phyloP scores from a whole-genome alignment of 2,888 invertebrate genomes.

The Charanyca ferruginea region DNA sequence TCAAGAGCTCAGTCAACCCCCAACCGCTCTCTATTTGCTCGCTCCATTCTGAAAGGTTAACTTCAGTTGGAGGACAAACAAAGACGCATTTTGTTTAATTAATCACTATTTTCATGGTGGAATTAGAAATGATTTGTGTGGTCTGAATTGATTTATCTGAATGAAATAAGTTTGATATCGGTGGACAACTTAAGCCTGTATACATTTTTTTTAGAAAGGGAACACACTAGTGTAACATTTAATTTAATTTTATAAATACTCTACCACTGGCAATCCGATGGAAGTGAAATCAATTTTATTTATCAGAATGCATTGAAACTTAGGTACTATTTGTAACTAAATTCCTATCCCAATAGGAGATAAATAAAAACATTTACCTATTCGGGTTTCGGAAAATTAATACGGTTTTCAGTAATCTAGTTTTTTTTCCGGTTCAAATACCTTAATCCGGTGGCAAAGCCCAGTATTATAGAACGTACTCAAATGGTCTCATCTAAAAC shows the following conservation, averaged over 20 bases:
- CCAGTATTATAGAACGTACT: constrained; percentile 24
- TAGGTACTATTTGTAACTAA: not conserved
- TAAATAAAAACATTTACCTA: not conserved
- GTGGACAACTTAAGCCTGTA: too few species aligned
- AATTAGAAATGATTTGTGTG: constrained; percentile 12
- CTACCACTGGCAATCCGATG: not conserved
- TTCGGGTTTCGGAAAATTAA: constrained; percentile 1
- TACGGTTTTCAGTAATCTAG: not conserved
- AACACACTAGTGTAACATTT: too few species aligned
- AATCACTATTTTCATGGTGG: constrained; percentile 38
- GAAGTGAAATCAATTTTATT: not conserved
- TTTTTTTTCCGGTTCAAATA: constrained; percentile 5
- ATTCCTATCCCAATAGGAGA: not conserved
- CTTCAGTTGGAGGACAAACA: constrained; percentile 57
- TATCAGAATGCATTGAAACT: too few species aligned
- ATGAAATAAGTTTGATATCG: too few species aligned
- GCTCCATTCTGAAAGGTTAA: constrained; percentile 81
- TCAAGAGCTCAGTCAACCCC: constrained; percentile 88
- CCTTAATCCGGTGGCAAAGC: constrained; percentile 23
- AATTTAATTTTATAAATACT: too few species aligned
- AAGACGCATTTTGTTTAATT: constrained; percentile 61
- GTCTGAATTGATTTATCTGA: too few species aligned
- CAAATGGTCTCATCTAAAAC: constrained; percentile 26
- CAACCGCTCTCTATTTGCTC: constrained; percentile 81
- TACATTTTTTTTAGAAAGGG: too few species aligned